Evolutionary conservation across 2,797 vertebrate species (phyloP).

Genomic region (Danio tinwini): DNA sequence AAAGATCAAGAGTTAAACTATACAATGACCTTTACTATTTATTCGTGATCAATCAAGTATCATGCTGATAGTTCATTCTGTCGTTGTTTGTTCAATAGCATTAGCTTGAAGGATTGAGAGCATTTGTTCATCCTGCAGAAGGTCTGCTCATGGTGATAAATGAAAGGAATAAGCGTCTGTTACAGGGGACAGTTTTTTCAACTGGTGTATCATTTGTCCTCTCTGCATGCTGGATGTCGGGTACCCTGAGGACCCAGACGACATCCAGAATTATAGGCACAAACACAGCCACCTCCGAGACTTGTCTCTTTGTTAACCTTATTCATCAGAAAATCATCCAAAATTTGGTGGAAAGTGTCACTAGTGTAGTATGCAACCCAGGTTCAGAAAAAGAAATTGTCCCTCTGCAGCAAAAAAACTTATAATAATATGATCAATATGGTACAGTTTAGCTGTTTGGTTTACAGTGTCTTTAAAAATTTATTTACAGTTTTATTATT

Average conservation of each 20-base stretch:
- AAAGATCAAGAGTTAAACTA: background rate
- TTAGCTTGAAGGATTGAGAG: slow-evolving; percentile 28
- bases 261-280: background rate
- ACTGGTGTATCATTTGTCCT: background rate
- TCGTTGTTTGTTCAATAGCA: slow-evolving; percentile 42
- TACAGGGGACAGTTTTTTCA: slow-evolving; percentile 38
- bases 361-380: background rate
- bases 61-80: slow-evolving; percentile 15
- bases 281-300: background rate
- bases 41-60: background rate
- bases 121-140: slow-evolving; percentile 33
- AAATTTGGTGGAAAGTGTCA: background rate
- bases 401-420: too few relatives aligned
- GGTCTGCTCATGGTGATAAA: slow-evolving; percentile 31
- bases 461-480: too few relatives aligned
- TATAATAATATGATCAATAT: too few relatives aligned
- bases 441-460: background rate
- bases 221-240: background rate
- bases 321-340: slow-evolving; percentile 4
- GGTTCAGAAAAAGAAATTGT: too few relatives aligned
- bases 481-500: too few relatives aligned
- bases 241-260: background rate
- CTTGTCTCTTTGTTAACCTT: background rate
- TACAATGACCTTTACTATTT: slow-evolving; percentile 1
- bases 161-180: slow-evolving; percentile 25